Evolutionary conservation across 1,140 invertebrate genomes (phyloP), one percentile per base, ranked within the genome.

Genomic region (Calosoma granatense): DNA sequence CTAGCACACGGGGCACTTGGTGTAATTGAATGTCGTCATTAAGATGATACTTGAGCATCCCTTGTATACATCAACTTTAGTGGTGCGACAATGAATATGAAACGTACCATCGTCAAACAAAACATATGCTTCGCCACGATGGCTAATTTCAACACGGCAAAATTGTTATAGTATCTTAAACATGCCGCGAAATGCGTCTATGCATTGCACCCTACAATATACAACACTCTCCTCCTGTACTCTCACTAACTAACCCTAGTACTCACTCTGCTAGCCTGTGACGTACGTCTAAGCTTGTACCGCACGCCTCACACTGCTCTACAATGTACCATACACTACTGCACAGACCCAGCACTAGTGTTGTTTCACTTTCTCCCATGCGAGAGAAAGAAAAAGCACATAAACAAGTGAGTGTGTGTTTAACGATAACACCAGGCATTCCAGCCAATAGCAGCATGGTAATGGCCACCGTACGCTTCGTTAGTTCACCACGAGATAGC

Each of bases 381-480:
- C 51, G 59, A 23, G 59, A 63, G 60, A 67, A 59, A 43, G 64
- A 56, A 61, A 59, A 39, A 57, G 55, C 6, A 59, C 58, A 53
- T 36, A 53, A 15, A 51, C 55, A 55, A 61, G 62, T 56, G 15
- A 17, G 65, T 70, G 66, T 60, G 63, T 59, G 66, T 61, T 67
- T 64, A 56, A 56, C 53, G 53, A 9, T 36, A 64, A 58, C 20
- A 51, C 55, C 59, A 60, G 53, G 57, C 54, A 62, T 52, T 61
- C 58, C 54, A 51, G 63, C 70, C 70, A 72, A 72, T 72, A 64
- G 70, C 63, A 63, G 57, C 62, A 57, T 64, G 64, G 70, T 72
- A 70, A 72, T 72, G 70, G 70, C 70, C 70, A 67, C 69, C 67
- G 63, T 64, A 70, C 64, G 69, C 63, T 72, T 70, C 70, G 67